These are phyloP conservation scores for Labia minor DNA, from an alignment of 2,888 invertebrate genomes.

Conservation along the genomic window DNA sequence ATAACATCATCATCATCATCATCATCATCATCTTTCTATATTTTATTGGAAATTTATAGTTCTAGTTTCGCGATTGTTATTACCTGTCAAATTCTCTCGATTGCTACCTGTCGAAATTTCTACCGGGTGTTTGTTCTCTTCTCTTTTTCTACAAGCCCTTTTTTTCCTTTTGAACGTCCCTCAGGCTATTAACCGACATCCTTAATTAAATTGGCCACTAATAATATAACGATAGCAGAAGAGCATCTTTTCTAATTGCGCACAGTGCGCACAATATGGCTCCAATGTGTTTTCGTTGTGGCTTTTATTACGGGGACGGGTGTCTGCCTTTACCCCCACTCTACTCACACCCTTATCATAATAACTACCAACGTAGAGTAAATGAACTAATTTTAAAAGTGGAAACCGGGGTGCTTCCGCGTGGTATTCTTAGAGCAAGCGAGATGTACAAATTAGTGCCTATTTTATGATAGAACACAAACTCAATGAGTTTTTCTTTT, in stretches of 20 bases:
- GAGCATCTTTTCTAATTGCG: constrained; percentile 13
- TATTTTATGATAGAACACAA: not conserved
- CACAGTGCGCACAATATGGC: not conserved
- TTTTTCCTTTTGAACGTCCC: not conserved
- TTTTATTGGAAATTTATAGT: not conserved
- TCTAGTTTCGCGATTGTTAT: not conserved
- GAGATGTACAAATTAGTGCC: not conserved
- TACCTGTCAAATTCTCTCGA: no score
- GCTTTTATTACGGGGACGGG: not conserved
- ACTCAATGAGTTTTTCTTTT: not conserved
- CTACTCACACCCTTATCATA: not conserved
- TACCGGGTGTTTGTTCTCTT: no score
- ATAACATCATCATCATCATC: not conserved
- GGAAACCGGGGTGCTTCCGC: not conserved
- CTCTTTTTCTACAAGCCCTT: not conserved
- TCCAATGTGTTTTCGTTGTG: constrained; percentile 13
- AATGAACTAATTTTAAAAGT: constrained; percentile 5
- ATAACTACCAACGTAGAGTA: not conserved
- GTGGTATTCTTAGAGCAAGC: not conserved
- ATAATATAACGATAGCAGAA: constrained; percentile 1
- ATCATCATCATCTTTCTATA: not conserved
- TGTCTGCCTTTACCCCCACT: not conserved
- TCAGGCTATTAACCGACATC: not conserved
- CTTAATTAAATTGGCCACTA: not conserved
- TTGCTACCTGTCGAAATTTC: not conserved